Percentiles rank a stretch among this genome's conserved stretches.
These are phyloP conservation scores for Helicoverpa armigera DNA, from an alignment of 1,140 invertebrate species.

Conservation along the genomic window DNA sequence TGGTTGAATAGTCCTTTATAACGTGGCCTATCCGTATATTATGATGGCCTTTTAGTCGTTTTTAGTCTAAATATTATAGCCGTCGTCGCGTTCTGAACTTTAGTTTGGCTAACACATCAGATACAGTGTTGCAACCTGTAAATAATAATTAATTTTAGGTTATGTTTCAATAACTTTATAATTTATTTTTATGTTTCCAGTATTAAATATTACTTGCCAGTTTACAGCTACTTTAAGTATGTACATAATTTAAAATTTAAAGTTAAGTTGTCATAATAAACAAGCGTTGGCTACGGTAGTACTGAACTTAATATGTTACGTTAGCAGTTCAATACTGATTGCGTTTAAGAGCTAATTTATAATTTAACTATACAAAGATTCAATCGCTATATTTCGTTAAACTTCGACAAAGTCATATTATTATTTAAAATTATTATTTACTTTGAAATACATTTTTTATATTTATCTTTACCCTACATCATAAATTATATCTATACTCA, in stretches of 20 bases:
- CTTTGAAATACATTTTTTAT: slow-evolving; percentile 44
- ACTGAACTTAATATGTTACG: slow-evolving; percentile 43
- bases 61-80: slow-evolving; percentile 48
- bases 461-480: slow-evolving; percentile 48
- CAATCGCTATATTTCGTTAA: slow-evolving; percentile 50
- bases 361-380: slow-evolving; percentile 47
- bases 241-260: slow-evolving; percentile 56
- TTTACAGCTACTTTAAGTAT: slow-evolving; percentile 68
- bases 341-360: slow-evolving; percentile 41
- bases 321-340: slow-evolving; percentile 31
- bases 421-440: slow-evolving; percentile 58
- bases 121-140: slow-evolving; percentile 34
- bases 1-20: slow-evolving; percentile 47
- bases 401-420: slow-evolving; percentile 60
- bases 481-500: slow-evolving; percentile 53
- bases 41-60: slow-evolving; percentile 48
- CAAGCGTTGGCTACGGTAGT: slow-evolving; percentile 39
- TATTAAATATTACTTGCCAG: slow-evolving; percentile 84
- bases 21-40: slow-evolving; percentile 52
- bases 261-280: slow-evolving; percentile 60
- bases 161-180: slow-evolving; percentile 58
- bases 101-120: slow-evolving; percentile 40
- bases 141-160: slow-evolving; percentile 49
- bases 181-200: slow-evolving; percentile 77
- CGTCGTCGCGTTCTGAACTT: slow-evolving; percentile 37